These are phyloP conservation scores for Drosophila neocordata DNA, from an alignment of 1,140 invertebrate species.

Conservation along the genomic window DNA sequence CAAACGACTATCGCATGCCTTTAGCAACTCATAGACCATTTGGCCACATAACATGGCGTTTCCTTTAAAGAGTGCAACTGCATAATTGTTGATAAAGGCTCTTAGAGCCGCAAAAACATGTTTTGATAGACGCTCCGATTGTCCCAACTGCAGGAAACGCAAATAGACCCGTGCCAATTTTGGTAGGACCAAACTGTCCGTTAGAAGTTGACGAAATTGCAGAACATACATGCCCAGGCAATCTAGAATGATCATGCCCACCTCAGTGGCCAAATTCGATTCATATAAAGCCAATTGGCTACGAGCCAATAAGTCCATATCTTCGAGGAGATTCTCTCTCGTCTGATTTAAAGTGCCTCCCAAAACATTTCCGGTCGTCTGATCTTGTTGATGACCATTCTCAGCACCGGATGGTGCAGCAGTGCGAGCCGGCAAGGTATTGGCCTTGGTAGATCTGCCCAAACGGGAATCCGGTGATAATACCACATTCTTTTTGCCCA, in stretches of 20 bases:
- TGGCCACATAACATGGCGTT: constrained; percentile 92
- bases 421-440: constrained; percentile 59
- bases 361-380: constrained; percentile 59
- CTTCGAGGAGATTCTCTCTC: constrained; percentile 84
- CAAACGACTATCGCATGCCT: constrained; percentile 91
- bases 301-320: constrained; percentile 73
- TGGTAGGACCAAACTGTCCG: constrained; percentile 90
- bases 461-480: constrained; percentile 83
- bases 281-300: constrained; percentile 86
- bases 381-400: constrained; percentile 87
- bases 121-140: constrained; percentile 94
- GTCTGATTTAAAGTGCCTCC: constrained; percentile 84
- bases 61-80: constrained; percentile 91
- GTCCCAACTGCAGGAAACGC: constrained; percentile 93
- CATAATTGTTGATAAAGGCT: constrained; percentile 96
- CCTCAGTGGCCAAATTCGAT: constrained; percentile 95
- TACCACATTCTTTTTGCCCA: constrained; percentile 90
- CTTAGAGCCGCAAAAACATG: constrained; percentile 95
- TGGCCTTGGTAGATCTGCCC: constrained; percentile 39
- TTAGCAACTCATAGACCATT: constrained; percentile 91
- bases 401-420: constrained; percentile 42
- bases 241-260: constrained; percentile 93
- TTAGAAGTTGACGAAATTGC: constrained; percentile 88
- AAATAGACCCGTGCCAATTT: constrained; percentile 93
- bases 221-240: constrained; percentile 92